Evolutionary conservation across 2,797 vertebrate genomes (phyloP), one percentile per base, ranked within the genome.

Genomic region (Acrossocheilus wenchowensis): DNA sequence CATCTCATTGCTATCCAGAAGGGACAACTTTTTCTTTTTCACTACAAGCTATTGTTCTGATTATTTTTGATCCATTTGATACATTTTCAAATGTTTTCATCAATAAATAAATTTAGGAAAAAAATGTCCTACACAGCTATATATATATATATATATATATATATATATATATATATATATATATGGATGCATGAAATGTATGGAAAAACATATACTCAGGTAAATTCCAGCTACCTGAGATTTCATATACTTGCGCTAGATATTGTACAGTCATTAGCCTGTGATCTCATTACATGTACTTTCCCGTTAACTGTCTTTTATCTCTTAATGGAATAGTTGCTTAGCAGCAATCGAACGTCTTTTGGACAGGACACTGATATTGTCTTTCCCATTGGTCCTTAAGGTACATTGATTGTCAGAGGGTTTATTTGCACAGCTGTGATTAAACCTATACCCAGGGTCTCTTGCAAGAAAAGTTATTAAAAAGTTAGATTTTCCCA

Each of bases 261-360:
- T 73, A 72, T 57, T 60, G 12, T 62, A 62, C 60, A 64, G n/a
- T 5, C n/a, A 1, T 73, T 43, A 30, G 15, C 26, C 10, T 36
- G 11, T 34, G 7, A 19, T 64, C 14, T 64, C 34, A 39, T 66
- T 34, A 66, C 8, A 14, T 30, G 45, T 30, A 62, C 54, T 83
- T 45, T 72, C 30, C 54, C 60, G 41, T 75, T 23, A 43, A 12
- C 39, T 19, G 8, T 39, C 21, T 41, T 39, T 54, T 39, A 36
- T 39, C 30, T 36, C 71, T 77, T 84, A 77, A 52, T 84, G 45
- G 45, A 77, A 36, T 45, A 30, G 57, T 84, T 84, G 73, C 82
- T 84, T 83, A 39, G 73, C 9, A 84, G 73, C 23, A 39, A 41
- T 77, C 17, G 2, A 66, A 30, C 4, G n/a, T 48, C 9, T 64